A percentile compares a stretch with the other conserved stretches of the same genome.
phyloP scores from a whole-genome alignment of 2,797 vertebrate genomes.

The Geotrypetes seraphini region DNA sequence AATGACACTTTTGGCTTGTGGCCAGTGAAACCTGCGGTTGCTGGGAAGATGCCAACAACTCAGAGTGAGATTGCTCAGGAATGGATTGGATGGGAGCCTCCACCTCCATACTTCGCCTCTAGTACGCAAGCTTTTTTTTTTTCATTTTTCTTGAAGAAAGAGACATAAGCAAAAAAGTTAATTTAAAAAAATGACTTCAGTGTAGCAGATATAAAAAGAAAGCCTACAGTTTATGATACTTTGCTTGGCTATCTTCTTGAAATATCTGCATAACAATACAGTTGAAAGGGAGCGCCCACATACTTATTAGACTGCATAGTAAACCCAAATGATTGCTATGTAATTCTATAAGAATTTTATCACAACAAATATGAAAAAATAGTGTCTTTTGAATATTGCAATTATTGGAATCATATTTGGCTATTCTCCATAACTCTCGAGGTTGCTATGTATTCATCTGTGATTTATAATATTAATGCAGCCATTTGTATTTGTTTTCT shows the following conservation, averaged over 20 bases:
- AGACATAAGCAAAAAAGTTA: conserved; percentile 1
- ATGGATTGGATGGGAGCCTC: conserved; percentile 22
- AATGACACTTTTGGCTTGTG: conserved; percentile 42
- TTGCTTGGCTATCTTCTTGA: conserved; percentile 1
- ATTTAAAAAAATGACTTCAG: conserved; percentile 12
- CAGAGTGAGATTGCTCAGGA: conserved; percentile 39
- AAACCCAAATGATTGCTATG: too few species aligned
- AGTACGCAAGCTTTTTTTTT: conserved; percentile 9
- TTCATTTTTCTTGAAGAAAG: conserved; percentile 9
- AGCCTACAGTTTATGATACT: conserved; percentile 1
- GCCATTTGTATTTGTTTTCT: too few species aligned
- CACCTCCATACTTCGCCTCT: conserved; percentile 19
- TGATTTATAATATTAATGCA: too few species aligned
- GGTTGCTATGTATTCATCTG: too few species aligned
- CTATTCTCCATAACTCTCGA: too few species aligned
- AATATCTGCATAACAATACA: background rate
- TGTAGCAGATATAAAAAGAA: conserved; percentile 1
- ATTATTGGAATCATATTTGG: too few species aligned
- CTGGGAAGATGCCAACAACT: conserved; percentile 40
- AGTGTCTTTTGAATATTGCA: too few species aligned
- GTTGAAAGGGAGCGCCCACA: too few species aligned
- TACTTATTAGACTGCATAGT: too few species aligned
- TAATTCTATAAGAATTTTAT: too few species aligned
- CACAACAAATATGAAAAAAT: too few species aligned
- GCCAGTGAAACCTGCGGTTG: conserved; percentile 39